phyloP scores from a whole-genome alignment of 2,113 vertebrate genomes.

The Peromyscus maniculatus region DNA sequence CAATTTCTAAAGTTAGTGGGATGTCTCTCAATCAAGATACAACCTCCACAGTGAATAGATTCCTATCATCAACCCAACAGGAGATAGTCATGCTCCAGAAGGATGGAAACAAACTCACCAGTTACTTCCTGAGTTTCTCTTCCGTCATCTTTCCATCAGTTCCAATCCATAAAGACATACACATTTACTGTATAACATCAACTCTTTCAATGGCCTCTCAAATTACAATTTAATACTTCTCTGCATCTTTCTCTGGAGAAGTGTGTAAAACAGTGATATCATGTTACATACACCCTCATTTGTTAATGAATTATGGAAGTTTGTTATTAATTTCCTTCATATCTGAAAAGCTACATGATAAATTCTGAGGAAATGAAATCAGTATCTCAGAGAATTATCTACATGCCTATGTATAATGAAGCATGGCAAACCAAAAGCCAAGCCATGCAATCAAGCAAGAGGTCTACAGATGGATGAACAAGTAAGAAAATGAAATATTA shows the following conservation, averaged over 20 bases:
- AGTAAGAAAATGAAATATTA: not conserved
- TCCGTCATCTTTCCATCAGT: not conserved
- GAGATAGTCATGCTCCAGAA: not conserved
- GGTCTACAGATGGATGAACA: not conserved
- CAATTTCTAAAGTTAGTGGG: constrained; percentile 7
- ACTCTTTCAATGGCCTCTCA: not conserved
- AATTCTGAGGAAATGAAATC: not conserved
- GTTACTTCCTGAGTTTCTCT: constrained; percentile 15
- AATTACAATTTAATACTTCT: not conserved
- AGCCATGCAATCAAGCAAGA: not conserved
- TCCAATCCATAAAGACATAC: not conserved
- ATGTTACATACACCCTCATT: not conserved
- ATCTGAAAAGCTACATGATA: not conserved
- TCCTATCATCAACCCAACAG: not conserved
- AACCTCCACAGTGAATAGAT: not conserved
- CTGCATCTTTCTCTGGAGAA: not conserved
- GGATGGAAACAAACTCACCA: not conserved
- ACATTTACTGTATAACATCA: too few species aligned
- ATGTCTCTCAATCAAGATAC: constrained; percentile 47
- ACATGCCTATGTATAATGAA: not conserved
- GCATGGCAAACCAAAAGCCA: not conserved
- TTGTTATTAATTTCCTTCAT: not conserved
- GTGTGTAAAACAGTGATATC: not conserved
- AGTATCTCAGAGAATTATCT: not conserved
- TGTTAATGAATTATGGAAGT: not conserved